Conservation (phyloP, 2,888 invertebrate genomes). For the Tenthredo livida region DNA sequence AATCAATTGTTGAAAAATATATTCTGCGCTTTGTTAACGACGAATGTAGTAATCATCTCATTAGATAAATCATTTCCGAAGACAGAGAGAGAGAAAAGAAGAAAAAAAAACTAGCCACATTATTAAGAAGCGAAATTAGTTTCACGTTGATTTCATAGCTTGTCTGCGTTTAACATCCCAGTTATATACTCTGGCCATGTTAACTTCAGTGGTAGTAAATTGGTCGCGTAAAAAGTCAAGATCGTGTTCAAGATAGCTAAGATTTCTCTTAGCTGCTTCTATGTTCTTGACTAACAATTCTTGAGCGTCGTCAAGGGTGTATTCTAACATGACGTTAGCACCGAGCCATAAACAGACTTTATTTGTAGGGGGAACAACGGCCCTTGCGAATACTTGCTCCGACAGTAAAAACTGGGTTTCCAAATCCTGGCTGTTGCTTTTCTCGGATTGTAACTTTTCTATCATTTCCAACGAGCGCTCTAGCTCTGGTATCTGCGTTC, state of each 20-base stretch:
- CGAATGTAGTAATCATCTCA: neutral
- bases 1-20: neutral
- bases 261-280: constrained; percentile 90
- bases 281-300: constrained; percentile 90
- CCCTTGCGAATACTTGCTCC: constrained; percentile 92
- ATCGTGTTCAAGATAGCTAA: constrained; percentile 93
- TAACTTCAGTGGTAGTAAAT: constrained; percentile 98
- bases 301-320: constrained; percentile 94
- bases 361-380: constrained; percentile 92
- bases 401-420: constrained; percentile 95
- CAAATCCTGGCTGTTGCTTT: constrained; percentile 83
- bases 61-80: neutral
- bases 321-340: constrained; percentile 98
- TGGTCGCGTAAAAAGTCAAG: constrained; percentile 97
- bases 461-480: constrained; percentile 95
- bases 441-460: constrained; percentile 90
- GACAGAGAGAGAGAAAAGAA: no score
- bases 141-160: constrained; percentile 81
- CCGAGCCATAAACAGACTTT: constrained; percentile 92
- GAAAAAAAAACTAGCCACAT: neutral
- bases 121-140: neutral
- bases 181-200: constrained; percentile 98
- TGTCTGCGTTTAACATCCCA: constrained; percentile 98
- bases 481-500: constrained; percentile 96
- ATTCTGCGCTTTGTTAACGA: neutral